Conservation (phyloP, 2,113 vertebrate species). For the Monopterus albus region DNA sequence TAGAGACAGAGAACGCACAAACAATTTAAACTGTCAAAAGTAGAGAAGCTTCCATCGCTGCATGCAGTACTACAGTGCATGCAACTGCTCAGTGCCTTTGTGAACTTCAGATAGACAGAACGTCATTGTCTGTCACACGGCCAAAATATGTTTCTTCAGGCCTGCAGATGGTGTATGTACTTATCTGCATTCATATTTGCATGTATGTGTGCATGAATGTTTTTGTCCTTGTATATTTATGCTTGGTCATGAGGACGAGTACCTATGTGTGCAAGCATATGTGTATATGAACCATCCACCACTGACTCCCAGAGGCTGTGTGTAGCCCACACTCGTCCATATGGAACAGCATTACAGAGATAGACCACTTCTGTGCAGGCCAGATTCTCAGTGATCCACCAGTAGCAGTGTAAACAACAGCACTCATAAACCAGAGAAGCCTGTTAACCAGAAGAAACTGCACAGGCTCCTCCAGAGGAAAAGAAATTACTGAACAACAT, state of each 20-base stretch:
- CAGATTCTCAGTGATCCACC: slow-evolving; percentile 65
- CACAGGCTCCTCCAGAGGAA: slow-evolving; percentile 15
- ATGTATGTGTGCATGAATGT: background rate
- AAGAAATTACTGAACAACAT: background rate
- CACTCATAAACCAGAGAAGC: slow-evolving; percentile 26
- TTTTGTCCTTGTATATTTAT: background rate
- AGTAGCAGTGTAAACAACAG: slow-evolving; percentile 23
- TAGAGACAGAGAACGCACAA: background rate
- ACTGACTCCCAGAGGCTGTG: slow-evolving; percentile 50
- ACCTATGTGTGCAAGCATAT: background rate
- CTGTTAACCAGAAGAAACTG: slow-evolving; percentile 15
- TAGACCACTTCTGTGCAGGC: slow-evolving; percentile 65
- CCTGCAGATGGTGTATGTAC: slow-evolving; percentile 18
- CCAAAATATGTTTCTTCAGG: slow-evolving; percentile 50
- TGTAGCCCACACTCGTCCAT: slow-evolving; percentile 68
- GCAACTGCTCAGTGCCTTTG: slow-evolving; percentile 36
- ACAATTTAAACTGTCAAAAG: background rate
- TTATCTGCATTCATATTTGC: slow-evolving; percentile 17
- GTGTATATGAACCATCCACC: slow-evolving; percentile 24
- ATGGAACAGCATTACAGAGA: slow-evolving; percentile 75
- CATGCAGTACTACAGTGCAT: too few species aligned
- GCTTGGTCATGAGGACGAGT: slow-evolving; percentile 11
- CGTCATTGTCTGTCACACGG: slow-evolving; percentile 23
- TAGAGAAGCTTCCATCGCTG: background rate
- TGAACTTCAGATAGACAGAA: slow-evolving; percentile 46